phyloP scores from a whole-genome alignment of 2,113 vertebrate genomes.

The Rhabdomys dilectus region DNA sequence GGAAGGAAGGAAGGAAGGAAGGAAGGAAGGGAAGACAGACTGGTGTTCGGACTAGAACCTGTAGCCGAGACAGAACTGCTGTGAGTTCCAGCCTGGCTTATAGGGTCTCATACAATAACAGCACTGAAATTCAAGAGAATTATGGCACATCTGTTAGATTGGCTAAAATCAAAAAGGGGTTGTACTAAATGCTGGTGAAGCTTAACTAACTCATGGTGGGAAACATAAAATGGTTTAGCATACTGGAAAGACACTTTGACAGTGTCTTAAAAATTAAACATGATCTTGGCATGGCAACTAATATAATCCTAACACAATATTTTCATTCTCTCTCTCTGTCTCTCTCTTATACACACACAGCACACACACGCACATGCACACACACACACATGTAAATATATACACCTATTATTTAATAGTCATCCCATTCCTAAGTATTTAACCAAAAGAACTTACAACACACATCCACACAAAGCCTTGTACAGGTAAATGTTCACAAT shows the following conservation, averaged over 20 bases:
- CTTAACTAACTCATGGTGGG: not conserved
- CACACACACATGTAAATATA: not conserved
- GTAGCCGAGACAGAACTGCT: not conserved
- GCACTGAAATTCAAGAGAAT: not conserved
- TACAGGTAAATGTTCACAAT: not conserved
- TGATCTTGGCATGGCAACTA: not conserved
- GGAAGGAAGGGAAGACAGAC: too few species aligned
- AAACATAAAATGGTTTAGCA: not conserved
- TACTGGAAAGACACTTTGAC: not conserved
- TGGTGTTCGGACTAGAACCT: not conserved
- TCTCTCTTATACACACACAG: not conserved
- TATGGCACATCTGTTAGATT: not conserved
- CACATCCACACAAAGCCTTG: not conserved
- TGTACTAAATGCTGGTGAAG: not conserved
- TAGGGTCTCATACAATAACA: not conserved
- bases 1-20: too few species aligned
- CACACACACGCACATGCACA: too few species aligned
- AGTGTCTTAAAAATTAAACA: not conserved
- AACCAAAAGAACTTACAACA: not conserved
- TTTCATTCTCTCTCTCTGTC: too few species aligned
- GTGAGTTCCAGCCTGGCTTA: not conserved
- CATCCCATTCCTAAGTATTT: not conserved
- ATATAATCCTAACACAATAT: not conserved
- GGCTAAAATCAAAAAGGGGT: not conserved
- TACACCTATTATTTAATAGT: not conserved